phyloP scores from a whole-genome alignment of 2,888 invertebrate species.

The Amitus sp. region DNA sequence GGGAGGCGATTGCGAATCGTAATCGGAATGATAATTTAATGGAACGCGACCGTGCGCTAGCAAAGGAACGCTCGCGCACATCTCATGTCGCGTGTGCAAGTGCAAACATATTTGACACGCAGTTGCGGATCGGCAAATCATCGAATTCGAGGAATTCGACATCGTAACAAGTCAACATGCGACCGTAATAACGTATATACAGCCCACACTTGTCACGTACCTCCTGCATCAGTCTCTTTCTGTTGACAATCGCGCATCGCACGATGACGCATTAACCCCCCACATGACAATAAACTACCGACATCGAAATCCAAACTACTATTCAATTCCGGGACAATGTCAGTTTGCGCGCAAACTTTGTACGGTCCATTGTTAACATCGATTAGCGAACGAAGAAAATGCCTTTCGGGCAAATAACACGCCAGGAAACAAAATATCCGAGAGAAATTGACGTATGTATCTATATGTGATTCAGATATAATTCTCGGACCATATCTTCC shows the following conservation, averaged over 20 bases:
- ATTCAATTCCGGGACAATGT: slow-evolving; percentile 5
- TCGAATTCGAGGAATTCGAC: slow-evolving; percentile 59
- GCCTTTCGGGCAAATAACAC: background rate
- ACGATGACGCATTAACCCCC: slow-evolving; percentile 30
- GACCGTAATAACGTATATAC: slow-evolving; percentile 55
- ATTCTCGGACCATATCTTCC: too few relatives aligned
- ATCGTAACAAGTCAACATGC: slow-evolving; percentile 63
- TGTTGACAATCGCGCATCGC: slow-evolving; percentile 42
- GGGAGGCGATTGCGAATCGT: slow-evolving; percentile 39
- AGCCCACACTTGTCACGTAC: slow-evolving; percentile 48
- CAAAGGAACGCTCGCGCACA: slow-evolving; percentile 30
- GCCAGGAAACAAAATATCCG: too few relatives aligned
- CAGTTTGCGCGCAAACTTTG: slow-evolving; percentile 6
- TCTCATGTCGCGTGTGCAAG: slow-evolving; percentile 31
- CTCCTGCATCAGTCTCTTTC: slow-evolving; percentile 33
- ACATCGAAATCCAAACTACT: slow-evolving; percentile 15
- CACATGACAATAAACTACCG: slow-evolving; percentile 21
- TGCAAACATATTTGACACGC: slow-evolving; percentile 53
- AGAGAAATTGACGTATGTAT: too few relatives aligned
- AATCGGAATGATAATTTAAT: slow-evolving; percentile 59
- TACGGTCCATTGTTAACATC: background rate
- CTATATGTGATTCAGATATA: too few relatives aligned
- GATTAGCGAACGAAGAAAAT: background rate
- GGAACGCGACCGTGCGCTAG: slow-evolving; percentile 43
- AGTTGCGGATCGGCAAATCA: slow-evolving; percentile 62